Evolutionary conservation across 2,113 vertebrate species (phyloP), one percentile per base, ranked within the genome.

Genomic region (Rutilus rutilus): DNA sequence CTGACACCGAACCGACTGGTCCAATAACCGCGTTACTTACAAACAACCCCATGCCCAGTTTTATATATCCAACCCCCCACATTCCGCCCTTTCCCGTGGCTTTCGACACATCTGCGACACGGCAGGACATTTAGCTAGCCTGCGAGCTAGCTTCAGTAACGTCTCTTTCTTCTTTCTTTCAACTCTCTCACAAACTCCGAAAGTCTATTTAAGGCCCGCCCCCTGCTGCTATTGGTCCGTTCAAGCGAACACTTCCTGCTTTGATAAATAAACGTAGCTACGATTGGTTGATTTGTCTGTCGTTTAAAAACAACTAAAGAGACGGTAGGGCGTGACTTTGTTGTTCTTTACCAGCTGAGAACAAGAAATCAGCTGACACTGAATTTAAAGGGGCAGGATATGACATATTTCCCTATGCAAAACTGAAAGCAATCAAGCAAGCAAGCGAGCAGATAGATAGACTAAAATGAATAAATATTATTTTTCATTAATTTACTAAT

Each of bases 1-100:
- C 80, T 30, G 90, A 86, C 62, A 85, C 88, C 60, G 89, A 57
- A 77, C 64, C 86, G 59, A 91, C 89, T 50, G 82, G 74, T 82
- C 88, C 91, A 67, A 36, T 89, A 64, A 52, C 84, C 78, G 87
- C 67, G 73, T 85, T 90, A 80, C 89, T 42, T 33, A 89, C 71
- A 73, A 88, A 45, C 82, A 92, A 86, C 9, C 82, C 89, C 92
- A 94, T 93, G 84, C 83, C 78, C 45, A 84, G 71, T 86, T 80
- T 39, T n/a, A 23, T 60, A 6, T 60, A 65, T 11, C 52, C 84
- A 39, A 62, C 75, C 74, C 71, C 82, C 86, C 25, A 75, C 74
- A 54, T 64, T 17, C 12, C 82, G 11, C 62, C 71, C 77, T 67
- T 86, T 52, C 77, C 77, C 3, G 42, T 78, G 57, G 75, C 67